Conservation (phyloP, 2,888 invertebrate genomes). For the Phyllotreta cruciferae region DNA sequence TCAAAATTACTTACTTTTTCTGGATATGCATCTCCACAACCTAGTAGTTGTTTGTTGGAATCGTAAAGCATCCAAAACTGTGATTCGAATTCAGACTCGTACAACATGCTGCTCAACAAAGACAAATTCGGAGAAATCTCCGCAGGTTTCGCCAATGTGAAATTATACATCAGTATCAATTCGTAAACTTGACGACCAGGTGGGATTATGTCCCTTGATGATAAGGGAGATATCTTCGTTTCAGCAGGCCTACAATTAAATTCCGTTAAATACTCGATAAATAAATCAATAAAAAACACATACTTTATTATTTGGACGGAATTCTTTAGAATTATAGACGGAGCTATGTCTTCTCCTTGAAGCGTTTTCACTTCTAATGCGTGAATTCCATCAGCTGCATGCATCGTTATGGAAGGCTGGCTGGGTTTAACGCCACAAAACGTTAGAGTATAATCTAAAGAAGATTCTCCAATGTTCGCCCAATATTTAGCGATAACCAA, state of each 20-base stretch:
- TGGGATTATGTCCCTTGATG: constrained; percentile 84
- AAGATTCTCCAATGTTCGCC: constrained; percentile 85
- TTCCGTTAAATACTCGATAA: constrained; percentile 5
- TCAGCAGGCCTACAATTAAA: constrained; percentile 75
- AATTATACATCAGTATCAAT: constrained; percentile 84
- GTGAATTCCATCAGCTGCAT: constrained; percentile 77
- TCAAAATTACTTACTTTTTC: constrained; percentile 66
- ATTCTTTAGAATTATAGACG: constrained; percentile 76
- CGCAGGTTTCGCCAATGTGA: constrained; percentile 80
- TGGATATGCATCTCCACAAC: constrained; percentile 90
- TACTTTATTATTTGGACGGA: constrained; percentile 75
- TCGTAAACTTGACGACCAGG: constrained; percentile 91
- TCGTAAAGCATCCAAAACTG: constrained; percentile 98
- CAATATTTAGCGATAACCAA: constrained; percentile 93
- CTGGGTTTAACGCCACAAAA: constrained; percentile 85
- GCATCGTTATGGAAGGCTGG: constrained; percentile 71
- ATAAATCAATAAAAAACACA: constrained; percentile 31
- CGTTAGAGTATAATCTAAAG: constrained; percentile 76
- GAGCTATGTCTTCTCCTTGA: constrained; percentile 81
- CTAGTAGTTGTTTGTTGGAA: constrained; percentile 83
- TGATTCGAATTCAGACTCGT: constrained; percentile 95
- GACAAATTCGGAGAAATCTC: constrained; percentile 84
- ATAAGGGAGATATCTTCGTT: constrained; percentile 79
- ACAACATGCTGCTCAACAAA: constrained; percentile 84
- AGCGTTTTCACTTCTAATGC: constrained; percentile 74